Evolutionary conservation across 1,140 invertebrate genomes (phyloP).

Genomic region (Drosophila guanche): DNA sequence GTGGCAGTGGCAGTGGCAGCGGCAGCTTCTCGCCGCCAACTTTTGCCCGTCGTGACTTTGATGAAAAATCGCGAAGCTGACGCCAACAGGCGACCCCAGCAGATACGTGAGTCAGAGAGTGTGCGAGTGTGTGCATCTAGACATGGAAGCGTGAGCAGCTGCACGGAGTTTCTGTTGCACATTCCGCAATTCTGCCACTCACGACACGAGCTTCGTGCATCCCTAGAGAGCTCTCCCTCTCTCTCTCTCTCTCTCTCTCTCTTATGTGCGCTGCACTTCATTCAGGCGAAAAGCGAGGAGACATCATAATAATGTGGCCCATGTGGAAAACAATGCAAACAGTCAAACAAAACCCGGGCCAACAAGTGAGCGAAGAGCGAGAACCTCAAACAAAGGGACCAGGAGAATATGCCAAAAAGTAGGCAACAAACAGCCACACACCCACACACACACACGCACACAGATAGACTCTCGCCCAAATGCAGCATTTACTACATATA

Average conservation of each 20-base stretch:
- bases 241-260: constrained; percentile 9
- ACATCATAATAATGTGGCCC: constrained; percentile 69
- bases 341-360: constrained; percentile 53
- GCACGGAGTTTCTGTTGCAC: constrained; percentile 11
- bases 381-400: constrained; percentile 31
- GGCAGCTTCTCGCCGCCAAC: constrained; percentile 49
- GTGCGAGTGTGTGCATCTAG: constrained; percentile 1
- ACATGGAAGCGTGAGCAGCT: constrained; percentile 24
- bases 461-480: constrained; percentile 18
- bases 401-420: constrained; percentile 37
- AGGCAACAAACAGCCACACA: constrained; percentile 33
- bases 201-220: background rate
- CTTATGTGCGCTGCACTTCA: constrained; percentile 55
- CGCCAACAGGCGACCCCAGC: constrained; percentile 25
- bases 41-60: constrained; percentile 59
- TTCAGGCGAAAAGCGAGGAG: constrained; percentile 57
- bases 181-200: background rate
- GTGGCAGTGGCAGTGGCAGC: constrained; percentile 71
- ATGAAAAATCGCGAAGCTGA: constrained; percentile 62
- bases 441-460: constrained; percentile 12
- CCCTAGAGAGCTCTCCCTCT: background rate
- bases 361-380: constrained; percentile 40
- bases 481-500: constrained; percentile 13
- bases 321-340: constrained; percentile 65
- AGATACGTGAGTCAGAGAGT: constrained; percentile 18